Percentiles rank a stretch among this genome's conserved stretches.
These are phyloP conservation scores for Saimiri boliviensis DNA, from an alignment of 2,113 vertebrate genomes.

Conservation along the genomic window DNA sequence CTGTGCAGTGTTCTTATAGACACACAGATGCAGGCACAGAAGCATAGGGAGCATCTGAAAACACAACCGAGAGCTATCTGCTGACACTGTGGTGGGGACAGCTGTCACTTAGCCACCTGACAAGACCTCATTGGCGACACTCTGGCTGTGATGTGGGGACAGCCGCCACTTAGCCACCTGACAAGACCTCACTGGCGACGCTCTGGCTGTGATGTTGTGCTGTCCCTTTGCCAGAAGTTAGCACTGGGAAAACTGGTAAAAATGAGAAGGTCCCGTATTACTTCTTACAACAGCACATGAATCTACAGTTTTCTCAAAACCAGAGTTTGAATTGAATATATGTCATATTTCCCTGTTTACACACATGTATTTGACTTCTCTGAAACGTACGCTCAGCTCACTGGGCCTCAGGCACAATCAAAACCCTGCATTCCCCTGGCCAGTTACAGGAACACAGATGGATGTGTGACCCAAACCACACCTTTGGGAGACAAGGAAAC, in stretches of 20 bases:
- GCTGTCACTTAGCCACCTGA: no score
- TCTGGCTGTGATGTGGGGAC: background rate
- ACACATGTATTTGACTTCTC: background rate
- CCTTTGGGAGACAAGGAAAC: background rate
- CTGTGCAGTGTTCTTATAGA: no score
- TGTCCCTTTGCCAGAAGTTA: background rate
- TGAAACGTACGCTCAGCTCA: background rate
- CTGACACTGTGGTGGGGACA: background rate
- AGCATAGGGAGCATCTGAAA: accelerated
- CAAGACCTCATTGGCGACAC: background rate
- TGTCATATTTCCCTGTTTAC: background rate
- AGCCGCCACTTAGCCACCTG: no score
- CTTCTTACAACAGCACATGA: background rate
- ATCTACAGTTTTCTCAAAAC: no score
- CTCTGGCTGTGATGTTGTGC: background rate
- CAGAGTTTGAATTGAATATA: background rate
- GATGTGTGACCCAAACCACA: background rate
- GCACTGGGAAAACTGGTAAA: background rate
- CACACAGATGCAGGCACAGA: background rate
- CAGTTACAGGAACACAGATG: background rate
- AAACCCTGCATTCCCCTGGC: background rate
- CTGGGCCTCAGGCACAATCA: background rate
- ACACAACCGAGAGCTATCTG: background rate
- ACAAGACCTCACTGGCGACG: background rate
- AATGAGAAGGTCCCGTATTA: background rate